phyloP scores from a whole-genome alignment of 2,888 invertebrate genomes.

The Agrotis segetum region DNA sequence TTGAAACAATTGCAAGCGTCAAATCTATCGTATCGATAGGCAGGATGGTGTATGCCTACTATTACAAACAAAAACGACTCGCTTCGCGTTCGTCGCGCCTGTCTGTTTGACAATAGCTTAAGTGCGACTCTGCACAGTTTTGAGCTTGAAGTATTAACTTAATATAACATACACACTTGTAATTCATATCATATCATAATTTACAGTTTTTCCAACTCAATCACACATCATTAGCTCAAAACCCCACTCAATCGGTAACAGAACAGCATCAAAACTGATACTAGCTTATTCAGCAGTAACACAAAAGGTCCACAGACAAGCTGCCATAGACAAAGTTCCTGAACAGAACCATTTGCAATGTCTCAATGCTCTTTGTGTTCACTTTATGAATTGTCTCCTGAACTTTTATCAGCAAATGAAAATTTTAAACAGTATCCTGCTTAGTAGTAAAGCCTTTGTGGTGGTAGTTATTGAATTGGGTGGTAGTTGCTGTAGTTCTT shows the following conservation, averaged over 20 bases:
- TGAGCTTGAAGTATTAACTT: not conserved
- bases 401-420: conserved; percentile 64
- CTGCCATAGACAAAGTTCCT: conserved; percentile 71
- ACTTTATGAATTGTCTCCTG: conserved; percentile 70
- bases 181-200: not conserved
- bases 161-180: not conserved
- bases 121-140: not conserved
- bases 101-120: no score
- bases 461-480: conserved; percentile 48
- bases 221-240: conserved; percentile 14
- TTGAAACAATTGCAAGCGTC: no score
- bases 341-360: conserved; percentile 73
- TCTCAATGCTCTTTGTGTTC: conserved; percentile 67
- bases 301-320: conserved; percentile 70
- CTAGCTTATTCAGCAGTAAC: conserved; percentile 68
- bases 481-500: conserved; percentile 54
- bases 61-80: no score
- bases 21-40: no score
- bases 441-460: conserved; percentile 49
- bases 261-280: conserved; percentile 59
- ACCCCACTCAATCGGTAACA: conserved; percentile 42
- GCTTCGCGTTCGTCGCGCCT: no score
- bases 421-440: conserved; percentile 65
- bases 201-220: not conserved
- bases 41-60: no score